Base-by-base conservation (phyloP, 2,797 vertebrate species). In the Xenops minutus region DNA sequence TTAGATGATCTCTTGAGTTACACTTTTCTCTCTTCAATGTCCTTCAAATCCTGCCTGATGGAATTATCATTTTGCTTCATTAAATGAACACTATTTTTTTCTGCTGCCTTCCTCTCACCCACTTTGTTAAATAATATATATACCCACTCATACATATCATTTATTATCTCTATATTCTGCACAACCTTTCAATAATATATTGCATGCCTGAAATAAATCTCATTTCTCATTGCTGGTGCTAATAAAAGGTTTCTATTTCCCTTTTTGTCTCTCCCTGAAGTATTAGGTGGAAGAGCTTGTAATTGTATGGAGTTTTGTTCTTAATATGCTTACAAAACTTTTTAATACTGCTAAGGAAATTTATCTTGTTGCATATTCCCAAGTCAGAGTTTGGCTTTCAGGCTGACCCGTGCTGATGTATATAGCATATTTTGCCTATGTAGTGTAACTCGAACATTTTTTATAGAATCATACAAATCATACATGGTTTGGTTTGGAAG, bases 111-210 rank as follows among this genome's bases (percentile, higher is more conserved):
- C 78, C 44, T 84, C 51, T 90, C 49, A 54, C 39, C 37, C 71
- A 64, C 39, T 81, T 89, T 7, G 0, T 84, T 95, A 89, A 96
- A 97, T 96, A 95, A 96, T 92, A 84, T 48, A 96, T 95, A 96
- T 95, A 84, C 3, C 10, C 51, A 29, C 41, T 95, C 61, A 88
- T 61, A 85, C 46, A 58, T 61, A 77, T 52, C 41, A 93, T 86
- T 76, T 43, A 78, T 91, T 52, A 88, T 78, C 44, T 93, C 95
- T 92, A 95, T 93, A 94, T 96, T 94, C 80, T 95, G 85, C 67
- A 91, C 58, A 85, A 69, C 88, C 16, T 85, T 93, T 95, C 63
- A 96, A 93, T 95, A 92, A 96, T 95, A 88, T 23, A 95, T 94
- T 67, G 30, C 26, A 59, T 46, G 34, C 61, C 69, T 83, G 79